These are phyloP conservation scores for Aepyceros melampus DNA, from an alignment of 2,113 vertebrate genomes.

Conservation along the genomic window DNA sequence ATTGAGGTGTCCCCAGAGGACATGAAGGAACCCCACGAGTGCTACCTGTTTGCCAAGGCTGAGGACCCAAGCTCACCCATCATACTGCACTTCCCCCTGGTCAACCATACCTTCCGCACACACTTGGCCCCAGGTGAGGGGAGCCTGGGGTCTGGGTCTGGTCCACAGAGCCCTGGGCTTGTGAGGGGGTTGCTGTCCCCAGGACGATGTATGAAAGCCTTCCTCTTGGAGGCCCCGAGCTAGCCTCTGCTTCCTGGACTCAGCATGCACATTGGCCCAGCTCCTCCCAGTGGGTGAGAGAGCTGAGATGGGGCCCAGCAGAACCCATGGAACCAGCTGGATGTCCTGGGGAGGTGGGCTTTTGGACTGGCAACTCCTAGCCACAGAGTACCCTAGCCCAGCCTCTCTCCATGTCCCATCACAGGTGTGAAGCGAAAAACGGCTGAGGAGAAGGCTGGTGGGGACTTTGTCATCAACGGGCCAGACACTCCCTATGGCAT, in stretches of 20 bases:
- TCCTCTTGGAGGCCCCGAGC: background rate
- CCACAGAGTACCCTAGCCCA: background rate
- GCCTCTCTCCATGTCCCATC: background rate
- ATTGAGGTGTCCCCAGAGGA: slow-evolving; percentile 75
- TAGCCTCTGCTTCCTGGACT: no score
- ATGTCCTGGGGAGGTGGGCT: background rate
- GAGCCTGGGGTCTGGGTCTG: background rate
- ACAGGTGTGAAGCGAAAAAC: slow-evolving; percentile 78
- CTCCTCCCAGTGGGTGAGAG: background rate
- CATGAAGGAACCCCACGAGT: slow-evolving; percentile 78
- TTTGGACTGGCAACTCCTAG: background rate
- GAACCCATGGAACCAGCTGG: background rate
- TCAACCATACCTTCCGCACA: slow-evolving; percentile 82
- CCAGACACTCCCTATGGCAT: slow-evolving; percentile 82
- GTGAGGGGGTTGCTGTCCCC: background rate
- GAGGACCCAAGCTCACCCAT: slow-evolving; percentile 78
- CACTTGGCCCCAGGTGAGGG: slow-evolving; percentile 82
- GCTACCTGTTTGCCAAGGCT: slow-evolving; percentile 79
- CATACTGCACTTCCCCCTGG: slow-evolving; percentile 84
- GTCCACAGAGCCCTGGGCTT: background rate
- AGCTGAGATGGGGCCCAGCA: background rate
- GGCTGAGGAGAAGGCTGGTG: slow-evolving; percentile 79
- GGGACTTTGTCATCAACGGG: slow-evolving; percentile 74
- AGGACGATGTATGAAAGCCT: rapidly evolving
- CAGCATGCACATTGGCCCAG: background rate